Base-by-base conservation (phyloP, 2,113 vertebrate species). In the Limanda limanda region DNA sequence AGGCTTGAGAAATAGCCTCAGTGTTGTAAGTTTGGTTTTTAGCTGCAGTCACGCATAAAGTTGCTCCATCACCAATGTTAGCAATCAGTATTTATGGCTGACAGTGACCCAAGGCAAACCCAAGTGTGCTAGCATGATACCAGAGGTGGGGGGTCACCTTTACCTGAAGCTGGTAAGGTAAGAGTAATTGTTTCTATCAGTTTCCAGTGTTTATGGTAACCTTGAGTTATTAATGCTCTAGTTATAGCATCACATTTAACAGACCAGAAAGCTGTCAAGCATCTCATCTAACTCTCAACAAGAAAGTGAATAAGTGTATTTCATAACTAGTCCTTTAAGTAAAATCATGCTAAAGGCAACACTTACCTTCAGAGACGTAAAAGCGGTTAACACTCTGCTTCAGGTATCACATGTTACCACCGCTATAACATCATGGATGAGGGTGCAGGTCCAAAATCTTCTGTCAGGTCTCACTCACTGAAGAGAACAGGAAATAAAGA, bases 401-500 rank as follows among this genome's bases (percentile, higher is more conserved):
- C 81, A 85, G 78, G 80, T 82, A 60, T 93, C 86, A 93, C 90
- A 91, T 93, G 87, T 80, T 92, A 92, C 74, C 60, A 40, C 17
- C 13, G 78, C 78, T 54, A 86, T 21, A 82, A 58, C 86, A 84
- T 89, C 60, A n/a, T 59, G 59, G 85, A 24, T 64, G 45, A 77
- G 78, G 70, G 31, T 18, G 15, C 65, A 60, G 71, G 60, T 85
- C 75, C 68, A 48, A 60, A 81, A 64, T 84, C 45, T 48, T 89
- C 66, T 31, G 12, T 12, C 40, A 58, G 35, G 68, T 72, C 59
- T 68, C 40, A 58, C 37, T 71, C 67, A 51, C 86, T 88, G 7
- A 17, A 9, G 11, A 60, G 6, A 51, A 70, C 1, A 68, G 25
- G 11, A 61, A 11, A 27, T 4, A 63, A 54, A 52, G 4, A 42